Conservation (phyloP, 2,888 invertebrate genomes). For the Acrocyrtus sp. region DNA sequence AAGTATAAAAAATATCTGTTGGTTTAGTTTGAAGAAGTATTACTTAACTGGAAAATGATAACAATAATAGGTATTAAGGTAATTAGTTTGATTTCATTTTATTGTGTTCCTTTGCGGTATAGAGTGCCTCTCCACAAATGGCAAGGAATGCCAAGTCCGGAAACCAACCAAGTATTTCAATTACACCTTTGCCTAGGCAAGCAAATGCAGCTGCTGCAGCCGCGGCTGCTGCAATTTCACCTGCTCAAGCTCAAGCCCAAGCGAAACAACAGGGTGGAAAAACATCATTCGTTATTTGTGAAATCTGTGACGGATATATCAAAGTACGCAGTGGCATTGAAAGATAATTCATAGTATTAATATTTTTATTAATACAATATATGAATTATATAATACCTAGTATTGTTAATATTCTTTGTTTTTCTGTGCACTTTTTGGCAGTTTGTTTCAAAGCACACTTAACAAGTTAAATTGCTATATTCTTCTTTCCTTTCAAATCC, state of each 20-base stretch:
- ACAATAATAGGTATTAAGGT: too few species aligned
- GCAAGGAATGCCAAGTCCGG: slow-evolving; percentile 44
- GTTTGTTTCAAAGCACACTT: background rate
- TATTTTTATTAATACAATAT: too few species aligned
- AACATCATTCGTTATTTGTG: slow-evolving; percentile 91
- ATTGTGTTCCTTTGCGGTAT: slow-evolving; percentile 10
- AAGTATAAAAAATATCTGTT: too few species aligned
- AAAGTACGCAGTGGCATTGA: slow-evolving; percentile 73
- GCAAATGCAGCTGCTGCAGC: slow-evolving; percentile 64
- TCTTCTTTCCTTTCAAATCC: slow-evolving; percentile 23
- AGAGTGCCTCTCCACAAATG: slow-evolving; percentile 51
- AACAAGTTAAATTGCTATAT: background rate
- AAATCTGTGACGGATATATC: slow-evolving; percentile 96
- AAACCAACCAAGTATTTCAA: slow-evolving; percentile 89
- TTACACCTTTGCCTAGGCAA: slow-evolving; percentile 85
- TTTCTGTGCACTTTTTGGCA: background rate
- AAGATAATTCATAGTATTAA: too few species aligned
- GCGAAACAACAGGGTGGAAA: slow-evolving; percentile 68
- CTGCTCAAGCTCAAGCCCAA: slow-evolving; percentile 65
- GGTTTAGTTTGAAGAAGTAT: background rate
- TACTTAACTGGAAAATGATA: too few species aligned
- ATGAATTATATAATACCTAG: background rate
- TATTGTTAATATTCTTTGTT: background rate
- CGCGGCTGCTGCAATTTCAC: slow-evolving; percentile 65
- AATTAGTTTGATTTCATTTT: slow-evolving; percentile 11